Conservation (phyloP, 1,140 invertebrate species). For the Diprion similis region DNA sequence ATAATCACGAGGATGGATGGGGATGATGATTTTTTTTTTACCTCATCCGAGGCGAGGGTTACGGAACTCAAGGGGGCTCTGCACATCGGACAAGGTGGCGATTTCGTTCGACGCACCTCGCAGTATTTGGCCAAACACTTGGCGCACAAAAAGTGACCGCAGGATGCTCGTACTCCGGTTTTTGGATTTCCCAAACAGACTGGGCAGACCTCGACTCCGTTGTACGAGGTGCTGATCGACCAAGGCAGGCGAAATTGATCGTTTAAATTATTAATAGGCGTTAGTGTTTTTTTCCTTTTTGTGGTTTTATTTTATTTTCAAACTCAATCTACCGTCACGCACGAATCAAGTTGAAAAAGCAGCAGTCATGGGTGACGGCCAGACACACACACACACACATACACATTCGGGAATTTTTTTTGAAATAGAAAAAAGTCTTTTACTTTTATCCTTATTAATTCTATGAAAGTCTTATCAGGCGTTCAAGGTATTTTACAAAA, state of each 20-base stretch:
- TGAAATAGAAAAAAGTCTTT: too few species aligned
- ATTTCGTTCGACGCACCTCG: conserved; percentile 25
- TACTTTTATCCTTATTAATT: too few species aligned
- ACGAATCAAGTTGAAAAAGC: too few species aligned
- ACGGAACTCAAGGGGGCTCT: conserved; percentile 40
- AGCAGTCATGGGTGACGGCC: too few species aligned
- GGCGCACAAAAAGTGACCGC: conserved; percentile 44
- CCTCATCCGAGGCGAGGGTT: conserved; percentile 36
- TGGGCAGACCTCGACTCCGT: conserved; percentile 42
- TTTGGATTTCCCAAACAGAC: conserved; percentile 41
- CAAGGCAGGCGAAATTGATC: neutral
- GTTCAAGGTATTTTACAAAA: too few species aligned
- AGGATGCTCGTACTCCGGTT: conserved; percentile 34
- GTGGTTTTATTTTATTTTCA: neutral
- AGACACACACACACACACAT: too few species aligned
- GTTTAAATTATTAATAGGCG: too few species aligned
- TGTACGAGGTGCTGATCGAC: neutral
- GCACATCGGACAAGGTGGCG: conserved; percentile 47
- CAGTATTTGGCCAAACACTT: conserved; percentile 41
- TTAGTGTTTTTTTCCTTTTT: neutral
- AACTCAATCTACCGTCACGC: neutral
- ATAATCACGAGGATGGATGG: neutral
- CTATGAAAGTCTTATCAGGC: too few species aligned
- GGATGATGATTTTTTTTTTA: conserved; percentile 23
- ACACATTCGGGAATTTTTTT: too few species aligned